These are phyloP conservation scores for Stichodactyla helianthus DNA, from an alignment of 64 coral and sea anemone genomes.

Conservation along the genomic window DNA sequence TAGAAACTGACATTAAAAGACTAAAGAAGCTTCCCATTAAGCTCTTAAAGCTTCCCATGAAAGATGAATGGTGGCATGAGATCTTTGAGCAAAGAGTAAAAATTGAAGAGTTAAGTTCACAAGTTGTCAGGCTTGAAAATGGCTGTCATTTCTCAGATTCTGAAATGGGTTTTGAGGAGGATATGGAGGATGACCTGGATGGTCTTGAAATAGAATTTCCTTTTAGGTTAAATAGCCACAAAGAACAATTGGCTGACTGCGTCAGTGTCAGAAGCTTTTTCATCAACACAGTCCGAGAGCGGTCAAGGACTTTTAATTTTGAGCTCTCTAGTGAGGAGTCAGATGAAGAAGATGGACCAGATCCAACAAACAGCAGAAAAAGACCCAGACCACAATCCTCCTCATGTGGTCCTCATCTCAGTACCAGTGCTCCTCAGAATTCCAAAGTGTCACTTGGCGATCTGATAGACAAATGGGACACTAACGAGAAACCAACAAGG, in stretches of 20 bases:
- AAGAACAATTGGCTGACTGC: conserved; percentile 4
- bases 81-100: conserved; percentile 72
- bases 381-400: not conserved
- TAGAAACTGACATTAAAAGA: conserved; percentile 53
- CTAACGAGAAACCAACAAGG: conserved; percentile 4
- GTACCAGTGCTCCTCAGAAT: conserved; percentile 48
- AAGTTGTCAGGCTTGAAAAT: conserved; percentile 1
- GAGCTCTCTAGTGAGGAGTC: not conserved
- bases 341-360: conserved; percentile 1
- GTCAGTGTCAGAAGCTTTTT: conserved; percentile 39
- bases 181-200: conserved; percentile 29
- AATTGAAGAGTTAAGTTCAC: conserved; percentile 2
- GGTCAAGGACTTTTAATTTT: conserved; percentile 40
- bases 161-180: not conserved
- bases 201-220: conserved; percentile 22
- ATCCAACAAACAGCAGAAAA: not conserved
- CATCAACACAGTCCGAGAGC: conserved; percentile 41
- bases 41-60: conserved; percentile 86
- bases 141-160: not conserved
- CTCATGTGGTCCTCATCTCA: not conserved
- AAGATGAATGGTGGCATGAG: conserved; percentile 93
- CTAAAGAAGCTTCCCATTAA: conserved; percentile 77
- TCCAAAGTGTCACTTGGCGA: conserved; percentile 33
- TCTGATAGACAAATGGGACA: conserved; percentile 29
- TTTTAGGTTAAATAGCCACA: not conserved